phyloP scores from a whole-genome alignment of 1,140 invertebrate genomes.

The Paracyclopina nana region DNA sequence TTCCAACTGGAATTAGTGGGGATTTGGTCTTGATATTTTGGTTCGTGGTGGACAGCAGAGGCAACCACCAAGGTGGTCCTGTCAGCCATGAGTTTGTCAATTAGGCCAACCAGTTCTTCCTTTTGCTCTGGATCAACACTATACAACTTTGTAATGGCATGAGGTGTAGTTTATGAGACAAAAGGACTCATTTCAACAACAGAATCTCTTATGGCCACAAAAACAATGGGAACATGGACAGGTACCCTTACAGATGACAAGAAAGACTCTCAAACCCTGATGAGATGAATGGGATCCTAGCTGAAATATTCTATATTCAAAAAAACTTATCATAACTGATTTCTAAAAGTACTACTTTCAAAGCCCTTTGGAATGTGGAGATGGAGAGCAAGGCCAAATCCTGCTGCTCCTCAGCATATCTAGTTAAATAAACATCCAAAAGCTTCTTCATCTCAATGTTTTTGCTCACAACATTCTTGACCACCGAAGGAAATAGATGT shows the following conservation, averaged over 20 bases:
- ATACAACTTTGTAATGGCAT: slow-evolving; percentile 97
- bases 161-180: slow-evolving; percentile 95
- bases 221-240: slow-evolving; percentile 95
- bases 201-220: slow-evolving; percentile 90
- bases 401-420: slow-evolving; percentile 97
- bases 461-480: slow-evolving; percentile 99
- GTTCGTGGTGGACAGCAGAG: slow-evolving; percentile 87
- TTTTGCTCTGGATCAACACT: slow-evolving; percentile 90
- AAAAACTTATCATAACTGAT: slow-evolving; percentile 1
- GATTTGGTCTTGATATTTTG: too few relatives aligned
- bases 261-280: slow-evolving; percentile 85
- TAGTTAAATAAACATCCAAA: slow-evolving; percentile 91
- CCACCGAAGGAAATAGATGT: slow-evolving; percentile 95
- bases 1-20: too few relatives aligned
- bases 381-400: slow-evolving; percentile 95
- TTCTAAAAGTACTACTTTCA: slow-evolving; percentile 42
- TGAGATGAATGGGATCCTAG: slow-evolving; percentile 92
- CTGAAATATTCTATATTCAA: too few relatives aligned
- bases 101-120: slow-evolving; percentile 76
- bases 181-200: slow-evolving; percentile 96
- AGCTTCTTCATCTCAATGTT: slow-evolving; percentile 98
- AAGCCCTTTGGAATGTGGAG: slow-evolving; percentile 89
- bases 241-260: slow-evolving; percentile 86
- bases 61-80: slow-evolving; percentile 92
- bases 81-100: slow-evolving; percentile 87